phyloP scores from a whole-genome alignment of 2,888 invertebrate species.

The Volucella inflata region DNA sequence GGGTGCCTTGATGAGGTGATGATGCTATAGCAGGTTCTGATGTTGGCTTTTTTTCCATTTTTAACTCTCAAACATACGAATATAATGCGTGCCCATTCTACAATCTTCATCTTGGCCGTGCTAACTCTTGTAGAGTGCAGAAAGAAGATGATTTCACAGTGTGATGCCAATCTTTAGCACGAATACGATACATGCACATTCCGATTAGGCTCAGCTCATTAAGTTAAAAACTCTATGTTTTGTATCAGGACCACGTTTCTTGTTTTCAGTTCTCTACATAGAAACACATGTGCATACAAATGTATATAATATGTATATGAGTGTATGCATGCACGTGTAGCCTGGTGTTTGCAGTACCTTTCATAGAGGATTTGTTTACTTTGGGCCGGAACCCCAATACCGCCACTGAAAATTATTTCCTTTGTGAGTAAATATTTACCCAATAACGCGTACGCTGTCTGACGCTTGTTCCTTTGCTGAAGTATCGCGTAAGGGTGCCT shows the following conservation, averaged over 20 bases:
- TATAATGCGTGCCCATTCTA: slow-evolving; percentile 40
- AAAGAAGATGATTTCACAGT: slow-evolving; percentile 51
- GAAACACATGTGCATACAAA: too few relatives aligned
- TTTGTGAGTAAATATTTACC: slow-evolving; percentile 70
- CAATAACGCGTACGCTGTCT: slow-evolving; percentile 63
- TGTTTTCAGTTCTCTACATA: slow-evolving; percentile 18
- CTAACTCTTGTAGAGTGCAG: slow-evolving; percentile 31
- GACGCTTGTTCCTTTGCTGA: slow-evolving; percentile 42
- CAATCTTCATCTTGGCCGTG: slow-evolving; percentile 43
- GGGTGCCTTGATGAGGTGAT: slow-evolving; percentile 75
- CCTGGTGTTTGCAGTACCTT: slow-evolving; percentile 60
- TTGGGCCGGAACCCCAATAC: slow-evolving; percentile 69
- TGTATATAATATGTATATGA: neutral
- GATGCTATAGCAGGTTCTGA: slow-evolving; percentile 74
- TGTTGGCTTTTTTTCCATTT: slow-evolving; percentile 46
- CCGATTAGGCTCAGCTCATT: slow-evolving; percentile 73
- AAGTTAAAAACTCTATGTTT: slow-evolving; percentile 58
- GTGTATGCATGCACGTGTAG: slow-evolving; percentile 6
- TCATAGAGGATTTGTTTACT: slow-evolving; percentile 63
- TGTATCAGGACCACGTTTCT: slow-evolving; percentile 31
- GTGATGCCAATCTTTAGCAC: slow-evolving; percentile 74
- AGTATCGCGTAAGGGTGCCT: slow-evolving; percentile 63
- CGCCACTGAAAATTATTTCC: slow-evolving; percentile 67
- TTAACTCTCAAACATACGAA: slow-evolving; percentile 23
- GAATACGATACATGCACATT: slow-evolving; percentile 71